Percentiles rank a stretch among this genome's conserved stretches.
These are phyloP conservation scores for Dorcus hopei DNA, from an alignment of 2,888 invertebrate species.

Conservation along the genomic window DNA sequence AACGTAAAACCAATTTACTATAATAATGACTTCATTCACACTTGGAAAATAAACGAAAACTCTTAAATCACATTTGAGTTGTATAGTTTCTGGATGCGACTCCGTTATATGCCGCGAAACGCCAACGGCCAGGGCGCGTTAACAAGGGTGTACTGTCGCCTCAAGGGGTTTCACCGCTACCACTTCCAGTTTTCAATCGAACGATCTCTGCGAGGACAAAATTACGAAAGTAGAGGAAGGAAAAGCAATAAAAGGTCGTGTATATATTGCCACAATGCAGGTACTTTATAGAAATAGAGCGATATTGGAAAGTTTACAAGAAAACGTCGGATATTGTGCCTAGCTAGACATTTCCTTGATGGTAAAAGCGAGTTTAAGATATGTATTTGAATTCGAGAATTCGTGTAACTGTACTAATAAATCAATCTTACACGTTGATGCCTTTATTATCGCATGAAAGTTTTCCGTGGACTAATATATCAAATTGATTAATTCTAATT, in stretches of 20 bases:
- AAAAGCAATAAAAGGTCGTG: slow-evolving; percentile 15
- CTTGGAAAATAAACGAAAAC: slow-evolving; percentile 7
- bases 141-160: slow-evolving; percentile 12
- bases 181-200: slow-evolving; percentile 18
- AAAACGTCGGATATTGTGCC: not conserved
- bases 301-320: slow-evolving; percentile 12
- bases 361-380: too few relatives aligned
- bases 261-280: slow-evolving; percentile 12
- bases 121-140: slow-evolving; percentile 9
- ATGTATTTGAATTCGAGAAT: too few relatives aligned
- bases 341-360: too few relatives aligned
- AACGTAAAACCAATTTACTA: too few relatives aligned
- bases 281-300: slow-evolving; percentile 12
- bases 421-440: too few relatives aligned
- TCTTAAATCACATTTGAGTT: slow-evolving; percentile 11
- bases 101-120: slow-evolving; percentile 6
- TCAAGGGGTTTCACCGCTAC: slow-evolving; percentile 8
- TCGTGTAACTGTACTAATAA: too few relatives aligned
- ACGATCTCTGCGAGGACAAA: slow-evolving; percentile 14
- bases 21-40: too few relatives aligned
- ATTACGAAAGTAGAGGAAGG: slow-evolving; percentile 14
- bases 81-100: slow-evolving; percentile 11
- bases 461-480: too few relatives aligned
- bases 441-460: too few relatives aligned
- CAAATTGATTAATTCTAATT: too few relatives aligned